Conservation (phyloP, 1,140 invertebrate species). For the Penaeus indicus region DNA sequence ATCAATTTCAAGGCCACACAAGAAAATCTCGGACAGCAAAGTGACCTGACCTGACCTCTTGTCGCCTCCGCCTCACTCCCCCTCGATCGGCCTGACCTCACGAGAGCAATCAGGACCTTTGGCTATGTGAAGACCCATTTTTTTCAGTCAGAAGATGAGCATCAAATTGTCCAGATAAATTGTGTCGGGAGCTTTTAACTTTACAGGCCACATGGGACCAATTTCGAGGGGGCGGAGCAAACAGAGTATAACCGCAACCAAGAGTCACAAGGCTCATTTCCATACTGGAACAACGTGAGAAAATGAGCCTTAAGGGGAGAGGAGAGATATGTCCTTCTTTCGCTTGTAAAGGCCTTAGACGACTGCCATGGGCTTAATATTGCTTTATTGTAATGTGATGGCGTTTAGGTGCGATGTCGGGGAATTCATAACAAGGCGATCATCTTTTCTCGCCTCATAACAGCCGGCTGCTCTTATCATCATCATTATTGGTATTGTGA, state of each 20-base stretch:
- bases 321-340: too few relatives aligned
- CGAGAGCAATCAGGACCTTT: conserved; percentile 32
- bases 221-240: conserved; percentile 29
- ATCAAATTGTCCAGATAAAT: conserved; percentile 56
- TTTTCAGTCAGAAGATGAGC: conserved; percentile 48
- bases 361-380: conserved; percentile 23
- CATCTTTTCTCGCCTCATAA: too few relatives aligned
- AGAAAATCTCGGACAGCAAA: too few relatives aligned
- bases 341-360: background rate
- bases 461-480: too few relatives aligned
- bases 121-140: conserved; percentile 39
- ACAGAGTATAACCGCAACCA: background rate
- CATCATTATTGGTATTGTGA: too few relatives aligned
- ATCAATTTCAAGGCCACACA: too few relatives aligned
- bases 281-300: background rate
- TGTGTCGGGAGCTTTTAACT: conserved; percentile 51
- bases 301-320: background rate
- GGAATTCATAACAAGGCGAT: too few relatives aligned
- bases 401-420: background rate
- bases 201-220: conserved; percentile 50
- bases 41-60: too few relatives aligned
- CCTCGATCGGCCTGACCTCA: background rate
- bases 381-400: conserved; percentile 32
- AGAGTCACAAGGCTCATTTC: background rate
- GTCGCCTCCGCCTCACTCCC: too few relatives aligned